Evolutionary conservation across 2,113 vertebrate genomes (phyloP), one percentile per base, ranked within the genome.

Genomic region (Notothenia rossii): DNA sequence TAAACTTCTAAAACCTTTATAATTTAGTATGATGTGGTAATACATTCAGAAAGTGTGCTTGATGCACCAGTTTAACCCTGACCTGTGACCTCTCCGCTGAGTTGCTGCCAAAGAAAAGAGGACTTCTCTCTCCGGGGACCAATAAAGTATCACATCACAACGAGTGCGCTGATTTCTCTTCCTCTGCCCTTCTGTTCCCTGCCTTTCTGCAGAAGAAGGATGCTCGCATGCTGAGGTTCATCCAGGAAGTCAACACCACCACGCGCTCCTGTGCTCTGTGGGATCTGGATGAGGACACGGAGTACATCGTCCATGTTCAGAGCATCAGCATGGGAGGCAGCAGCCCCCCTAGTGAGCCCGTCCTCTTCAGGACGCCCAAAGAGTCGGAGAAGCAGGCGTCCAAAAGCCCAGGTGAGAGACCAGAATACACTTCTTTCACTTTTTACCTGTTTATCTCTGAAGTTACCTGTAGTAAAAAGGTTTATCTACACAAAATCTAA

Each of bases 161-260:
- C 1, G 5, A 46, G 22, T 49, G 22, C 22, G 6, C 40, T 53
- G 60, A 50, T 36, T 64, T 25, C 33, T 46, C 15, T 20, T 17
- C 36, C 43, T 54, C 49, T 68, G 48, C 48, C 64, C 56, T 6
- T 53, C 14, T 65, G 11, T 18, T 48, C 25, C 43, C 55, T 51
- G 3, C 74, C 10, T 69, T 2, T 86, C 54, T 55, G 61, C 93
- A 99, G 97, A 98, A 98, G 90, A 99, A 98, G 92, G 97, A 98
- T 3, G 97, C 98, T 55, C 95, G 96, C 79, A 99, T 97, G 97
- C 94, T 98, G 91, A 95, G 98, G 77, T 97, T 98, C 94, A 99
- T 98, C 94, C 97, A 98, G 95, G 98, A 99, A 78, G 97, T 98
- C 90, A 99, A 99, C 95, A 98, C 98, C 84, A 98, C 98, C 92